Evolutionary conservation across 2,888 invertebrate species (phyloP).

Genomic region (Eustalomyia histrio): DNA sequence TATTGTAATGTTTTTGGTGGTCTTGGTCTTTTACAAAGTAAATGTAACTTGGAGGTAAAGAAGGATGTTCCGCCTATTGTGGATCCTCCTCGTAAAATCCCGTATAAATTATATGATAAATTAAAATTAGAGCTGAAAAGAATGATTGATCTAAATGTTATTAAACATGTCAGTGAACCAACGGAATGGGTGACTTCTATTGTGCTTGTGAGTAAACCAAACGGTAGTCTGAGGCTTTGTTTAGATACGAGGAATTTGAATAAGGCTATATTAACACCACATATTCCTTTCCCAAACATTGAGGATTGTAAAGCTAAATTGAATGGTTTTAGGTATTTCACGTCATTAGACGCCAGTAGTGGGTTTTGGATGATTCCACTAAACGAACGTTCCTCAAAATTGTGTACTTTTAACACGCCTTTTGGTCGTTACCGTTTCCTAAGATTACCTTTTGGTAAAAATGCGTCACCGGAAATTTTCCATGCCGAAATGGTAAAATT

Average conservation of each 20-base stretch:
- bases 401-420: too few species aligned
- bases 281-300: too few species aligned
- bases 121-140: constrained; percentile 48
- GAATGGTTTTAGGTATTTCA: constrained; percentile 33
- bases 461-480: too few species aligned
- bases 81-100: constrained; percentile 52
- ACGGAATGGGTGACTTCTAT: constrained; percentile 64
- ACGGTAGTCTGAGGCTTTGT: constrained; percentile 57
- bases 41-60: constrained; percentile 47
- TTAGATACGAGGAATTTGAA: too few species aligned
- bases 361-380: too few species aligned
- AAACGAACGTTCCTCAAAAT: too few species aligned
- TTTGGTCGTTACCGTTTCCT: too few species aligned
- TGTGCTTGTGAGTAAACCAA: constrained; percentile 57
- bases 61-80: constrained; percentile 28
- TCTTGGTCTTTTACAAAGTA: too few species aligned
- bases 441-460: too few species aligned
- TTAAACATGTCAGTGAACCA: constrained; percentile 52
- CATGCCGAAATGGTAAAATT: too few species aligned
- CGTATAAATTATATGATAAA: constrained; percentile 43
- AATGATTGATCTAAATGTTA: constrained; percentile 55
- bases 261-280: too few species aligned
- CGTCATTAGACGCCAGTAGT: constrained; percentile 35
- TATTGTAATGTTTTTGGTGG: constrained; percentile 51
- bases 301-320: constrained; percentile 53